phyloP scores from a whole-genome alignment of 1,140 invertebrate genomes.

The Pemphigus obesinymphae region DNA sequence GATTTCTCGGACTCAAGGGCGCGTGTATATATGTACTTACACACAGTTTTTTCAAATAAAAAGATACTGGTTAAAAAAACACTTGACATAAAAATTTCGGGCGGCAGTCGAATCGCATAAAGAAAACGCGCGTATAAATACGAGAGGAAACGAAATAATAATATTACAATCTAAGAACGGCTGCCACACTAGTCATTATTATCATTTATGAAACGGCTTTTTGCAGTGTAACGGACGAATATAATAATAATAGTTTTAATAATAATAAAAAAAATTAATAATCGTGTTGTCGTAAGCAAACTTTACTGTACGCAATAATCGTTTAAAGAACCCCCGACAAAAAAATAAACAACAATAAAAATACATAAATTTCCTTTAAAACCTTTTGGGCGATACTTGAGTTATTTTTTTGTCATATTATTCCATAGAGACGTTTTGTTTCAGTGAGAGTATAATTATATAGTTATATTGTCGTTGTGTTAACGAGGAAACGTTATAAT shows the following conservation, averaged over 20 bases:
- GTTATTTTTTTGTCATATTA: not conserved
- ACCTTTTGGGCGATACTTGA: not conserved
- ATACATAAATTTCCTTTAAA: not conserved
- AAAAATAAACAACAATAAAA: not conserved
- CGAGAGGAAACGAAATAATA: not conserved
- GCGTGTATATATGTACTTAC: not conserved
- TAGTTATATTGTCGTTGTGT: too few species aligned
- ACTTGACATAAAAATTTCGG: slow-evolving; percentile 7
- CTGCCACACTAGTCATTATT: not conserved
- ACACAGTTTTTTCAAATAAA: not conserved
- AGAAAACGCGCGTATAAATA: not conserved
- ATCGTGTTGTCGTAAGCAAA: not conserved
- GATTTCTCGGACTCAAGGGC: not conserved
- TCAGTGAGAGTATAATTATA: too few species aligned
- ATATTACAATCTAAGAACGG: not conserved
- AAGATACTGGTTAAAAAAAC: not conserved
- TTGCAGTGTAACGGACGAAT: not conserved
- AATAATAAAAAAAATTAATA: slow-evolving; percentile 13
- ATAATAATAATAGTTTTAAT: too few species aligned
- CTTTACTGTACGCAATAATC: not conserved
- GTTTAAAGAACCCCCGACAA: not conserved
- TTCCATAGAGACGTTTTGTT: not conserved
- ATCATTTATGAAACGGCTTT: not conserved
- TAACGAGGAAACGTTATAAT: too few species aligned
- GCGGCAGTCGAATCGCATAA: slow-evolving; percentile 4